These are phyloP conservation scores for Amblyopsis hoosieri DNA, from an alignment of 2,797 vertebrate genomes.

Conservation along the genomic window DNA sequence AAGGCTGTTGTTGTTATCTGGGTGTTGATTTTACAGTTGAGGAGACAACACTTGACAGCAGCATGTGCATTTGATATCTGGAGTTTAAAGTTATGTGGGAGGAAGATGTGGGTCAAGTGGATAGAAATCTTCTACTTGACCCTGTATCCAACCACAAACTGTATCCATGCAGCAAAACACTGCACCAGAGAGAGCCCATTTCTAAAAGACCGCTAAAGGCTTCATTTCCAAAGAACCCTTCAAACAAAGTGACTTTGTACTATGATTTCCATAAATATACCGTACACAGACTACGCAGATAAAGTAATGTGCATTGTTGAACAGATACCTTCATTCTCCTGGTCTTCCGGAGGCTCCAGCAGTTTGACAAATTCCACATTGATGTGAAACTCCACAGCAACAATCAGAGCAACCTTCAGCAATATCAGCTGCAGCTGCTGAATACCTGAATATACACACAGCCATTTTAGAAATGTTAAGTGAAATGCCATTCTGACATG, in stretches of 20 bases:
- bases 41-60: conserved; percentile 39
- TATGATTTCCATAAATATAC: background rate
- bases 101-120: conserved; percentile 26
- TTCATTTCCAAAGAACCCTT: too few relatives aligned
- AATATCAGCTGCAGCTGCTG: conserved; percentile 95
- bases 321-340: conserved; percentile 88
- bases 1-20: conserved; percentile 69
- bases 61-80: conserved; percentile 25
- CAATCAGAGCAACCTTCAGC: conserved; percentile 92
- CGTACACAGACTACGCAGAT: background rate
- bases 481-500: background rate
- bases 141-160: background rate
- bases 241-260: background rate
- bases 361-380: conserved; percentile 93
- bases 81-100: conserved; percentile 19
- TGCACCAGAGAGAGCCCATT: too few relatives aligned
- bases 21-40: conserved; percentile 48
- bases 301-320: background rate
- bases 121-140: background rate
- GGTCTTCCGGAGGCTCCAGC: conserved; percentile 91
- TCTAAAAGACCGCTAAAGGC: background rate
- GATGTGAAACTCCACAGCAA: conserved; percentile 95
- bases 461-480: conserved; percentile 24
- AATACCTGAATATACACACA: conserved; percentile 82
- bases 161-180: background rate